These are phyloP conservation scores for Dipodomys stephensi DNA, from an alignment of 2,113 vertebrate genomes.

Conservation along the genomic window DNA sequence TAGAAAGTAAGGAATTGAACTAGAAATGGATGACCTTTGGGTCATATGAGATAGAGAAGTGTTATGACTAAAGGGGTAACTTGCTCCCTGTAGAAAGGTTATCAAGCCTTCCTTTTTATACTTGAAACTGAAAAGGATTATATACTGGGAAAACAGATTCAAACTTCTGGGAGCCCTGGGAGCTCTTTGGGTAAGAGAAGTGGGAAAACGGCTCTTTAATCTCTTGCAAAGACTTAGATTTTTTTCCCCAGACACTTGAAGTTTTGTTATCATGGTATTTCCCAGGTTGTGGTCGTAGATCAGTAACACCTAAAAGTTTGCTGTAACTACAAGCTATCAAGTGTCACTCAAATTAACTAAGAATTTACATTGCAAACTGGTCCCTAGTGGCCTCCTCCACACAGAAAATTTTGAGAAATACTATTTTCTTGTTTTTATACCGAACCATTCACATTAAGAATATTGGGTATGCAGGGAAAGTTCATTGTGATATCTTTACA, in stretches of 20 bases:
- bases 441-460: too few species aligned
- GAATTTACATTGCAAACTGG: background rate
- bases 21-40: slow-evolving; percentile 46
- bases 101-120: slow-evolving; percentile 1
- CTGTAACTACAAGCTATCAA: background rate
- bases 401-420: too few species aligned
- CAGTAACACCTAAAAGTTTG: background rate
- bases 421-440: too few species aligned
- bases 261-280: background rate
- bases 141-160: slow-evolving; percentile 45
- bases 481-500: too few species aligned
- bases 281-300: background rate
- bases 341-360: background rate
- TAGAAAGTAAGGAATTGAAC: slow-evolving; percentile 7
- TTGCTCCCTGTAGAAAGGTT: slow-evolving; percentile 41
- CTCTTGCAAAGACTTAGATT: background rate
- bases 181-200: background rate
- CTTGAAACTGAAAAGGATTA: slow-evolving; percentile 51
- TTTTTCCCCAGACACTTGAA: background rate
- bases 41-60: background rate
- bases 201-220: background rate
- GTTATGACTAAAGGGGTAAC: slow-evolving; percentile 29
- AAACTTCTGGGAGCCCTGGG: background rate
- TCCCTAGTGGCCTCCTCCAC: background rate
- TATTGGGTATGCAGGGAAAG: too few species aligned